Conservation (phyloP, 2,888 invertebrate species). For the Andrena dorsata region DNA sequence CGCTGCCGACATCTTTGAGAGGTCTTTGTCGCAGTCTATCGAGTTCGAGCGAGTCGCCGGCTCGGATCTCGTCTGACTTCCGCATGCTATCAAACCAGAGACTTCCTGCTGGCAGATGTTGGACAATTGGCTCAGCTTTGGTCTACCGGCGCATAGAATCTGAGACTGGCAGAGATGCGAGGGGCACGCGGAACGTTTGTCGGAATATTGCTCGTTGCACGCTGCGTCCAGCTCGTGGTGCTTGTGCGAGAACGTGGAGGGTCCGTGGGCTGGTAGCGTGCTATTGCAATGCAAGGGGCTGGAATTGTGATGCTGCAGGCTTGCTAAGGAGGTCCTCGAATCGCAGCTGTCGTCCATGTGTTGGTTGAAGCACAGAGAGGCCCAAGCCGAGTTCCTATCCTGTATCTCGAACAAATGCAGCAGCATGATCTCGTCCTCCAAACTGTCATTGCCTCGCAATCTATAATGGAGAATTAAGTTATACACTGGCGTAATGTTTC, state of each 20-base stretch:
- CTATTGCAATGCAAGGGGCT: conserved; percentile 68
- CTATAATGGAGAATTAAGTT: conserved; percentile 44
- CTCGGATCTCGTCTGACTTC: conserved; percentile 76
- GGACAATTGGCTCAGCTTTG: conserved; percentile 52
- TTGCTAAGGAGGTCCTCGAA: conserved; percentile 65
- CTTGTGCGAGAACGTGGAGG: conserved; percentile 72
- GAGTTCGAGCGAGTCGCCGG: conserved; percentile 81
- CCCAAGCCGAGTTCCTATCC: conserved; percentile 81
- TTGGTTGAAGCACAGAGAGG: conserved; percentile 78
- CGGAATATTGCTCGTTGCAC: conserved; percentile 65
- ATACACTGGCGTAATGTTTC: background rate
- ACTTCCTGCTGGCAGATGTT: conserved; percentile 59
- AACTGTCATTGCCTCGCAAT: conserved; percentile 74
- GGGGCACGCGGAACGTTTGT: conserved; percentile 59
- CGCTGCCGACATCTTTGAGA: conserved; percentile 62
- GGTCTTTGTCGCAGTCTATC: conserved; percentile 79
- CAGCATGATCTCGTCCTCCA: conserved; percentile 87
- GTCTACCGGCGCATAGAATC: conserved; percentile 47
- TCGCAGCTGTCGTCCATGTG: conserved; percentile 75
- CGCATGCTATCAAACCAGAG: conserved; percentile 61
- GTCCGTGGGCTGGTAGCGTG: conserved; percentile 56
- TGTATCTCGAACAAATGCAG: conserved; percentile 87
- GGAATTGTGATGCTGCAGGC: conserved; percentile 72
- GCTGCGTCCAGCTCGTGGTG: conserved; percentile 75
- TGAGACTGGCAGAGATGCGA: conserved; percentile 62